A percentile compares a stretch with the other conserved stretches of the same genome.
Evolutionary conservation across 1,140 invertebrate species (phyloP).

Genomic region (Lordiphosa mommai): DNA sequence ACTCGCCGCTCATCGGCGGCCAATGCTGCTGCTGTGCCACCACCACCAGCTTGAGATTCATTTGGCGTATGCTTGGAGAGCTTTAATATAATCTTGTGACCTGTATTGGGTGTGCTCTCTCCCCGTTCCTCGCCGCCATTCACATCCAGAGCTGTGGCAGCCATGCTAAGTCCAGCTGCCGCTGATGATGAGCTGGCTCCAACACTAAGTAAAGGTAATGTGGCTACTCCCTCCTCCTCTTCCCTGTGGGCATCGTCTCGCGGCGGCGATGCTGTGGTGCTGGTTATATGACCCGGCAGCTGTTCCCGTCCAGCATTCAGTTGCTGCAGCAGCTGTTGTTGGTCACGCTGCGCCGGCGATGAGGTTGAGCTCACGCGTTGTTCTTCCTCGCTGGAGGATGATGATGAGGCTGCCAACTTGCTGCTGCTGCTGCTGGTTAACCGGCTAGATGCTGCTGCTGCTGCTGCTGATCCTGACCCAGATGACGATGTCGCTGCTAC

Average conservation of each 20-base stretch:
- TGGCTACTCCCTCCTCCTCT: conserved; percentile 33
- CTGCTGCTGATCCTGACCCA: conserved; percentile 29
- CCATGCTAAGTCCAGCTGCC: conserved; percentile 36
- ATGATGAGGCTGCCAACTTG: conserved; percentile 19
- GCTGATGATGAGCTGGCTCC: conserved; percentile 16
- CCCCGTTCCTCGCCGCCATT: conserved; percentile 41
- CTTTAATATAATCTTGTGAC: conserved; percentile 70
- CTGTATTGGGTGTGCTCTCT: conserved; percentile 12
- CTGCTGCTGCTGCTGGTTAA: conserved; percentile 14
- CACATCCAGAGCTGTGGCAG: conserved; percentile 55
- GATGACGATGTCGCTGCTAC: conserved; percentile 70
- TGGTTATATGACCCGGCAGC: conserved; percentile 61
- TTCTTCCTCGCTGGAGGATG: conserved; percentile 37
- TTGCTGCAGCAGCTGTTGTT: conserved; percentile 37
- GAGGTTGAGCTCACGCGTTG: conserved; percentile 64
- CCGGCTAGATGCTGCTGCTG: conserved; percentile 24
- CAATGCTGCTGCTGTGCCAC: not conserved
- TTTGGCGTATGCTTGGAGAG: conserved; percentile 56
- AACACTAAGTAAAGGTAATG: not conserved
- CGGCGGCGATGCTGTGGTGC: conserved; percentile 69
- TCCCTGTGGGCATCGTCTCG: conserved; percentile 41
- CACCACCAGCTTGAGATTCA: conserved; percentile 55
- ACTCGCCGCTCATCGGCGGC: conserved; percentile 57
- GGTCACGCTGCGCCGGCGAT: conserved; percentile 55
- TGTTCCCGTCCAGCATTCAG: conserved; percentile 51